Evolutionary conservation across 2,888 invertebrate species (phyloP).

Genomic region (Lithodes maja): DNA sequence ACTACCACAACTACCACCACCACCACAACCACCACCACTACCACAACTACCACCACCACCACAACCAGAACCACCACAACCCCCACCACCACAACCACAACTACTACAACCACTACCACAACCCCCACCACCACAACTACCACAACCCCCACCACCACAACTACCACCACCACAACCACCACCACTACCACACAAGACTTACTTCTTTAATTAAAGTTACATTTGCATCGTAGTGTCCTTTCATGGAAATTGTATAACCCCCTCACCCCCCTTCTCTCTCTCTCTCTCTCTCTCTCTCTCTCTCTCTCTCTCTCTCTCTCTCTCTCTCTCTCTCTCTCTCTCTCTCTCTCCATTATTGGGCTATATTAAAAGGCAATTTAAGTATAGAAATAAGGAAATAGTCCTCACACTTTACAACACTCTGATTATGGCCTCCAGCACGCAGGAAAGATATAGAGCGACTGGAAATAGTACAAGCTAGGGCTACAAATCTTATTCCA

Average conservation of each 20-base stretch:
- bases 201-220: conserved; percentile 62
- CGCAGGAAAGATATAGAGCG: no score
- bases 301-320: conserved; percentile 26
- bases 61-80: neutral
- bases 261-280: neutral
- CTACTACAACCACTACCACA: neutral
- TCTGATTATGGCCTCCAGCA: no score
- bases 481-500: no score
- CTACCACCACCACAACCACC: neutral
- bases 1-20: conserved; percentile 9
- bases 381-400: no score
- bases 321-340: conserved; percentile 10
- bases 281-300: conserved; percentile 8
- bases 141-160: neutral
- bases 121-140: neutral
- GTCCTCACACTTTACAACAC: no score
- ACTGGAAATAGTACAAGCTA: no score
- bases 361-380: no score
- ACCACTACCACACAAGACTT: conserved; percentile 52
- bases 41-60: conserved; percentile 12
- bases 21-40: neutral
- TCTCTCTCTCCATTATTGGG: neutral
- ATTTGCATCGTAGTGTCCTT: conserved; percentile 59
- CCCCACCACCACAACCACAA: neutral
- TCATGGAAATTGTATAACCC: conserved; percentile 55